phyloP scores from a whole-genome alignment of 2,113 vertebrate species.

The Clarias macrocephalus region DNA sequence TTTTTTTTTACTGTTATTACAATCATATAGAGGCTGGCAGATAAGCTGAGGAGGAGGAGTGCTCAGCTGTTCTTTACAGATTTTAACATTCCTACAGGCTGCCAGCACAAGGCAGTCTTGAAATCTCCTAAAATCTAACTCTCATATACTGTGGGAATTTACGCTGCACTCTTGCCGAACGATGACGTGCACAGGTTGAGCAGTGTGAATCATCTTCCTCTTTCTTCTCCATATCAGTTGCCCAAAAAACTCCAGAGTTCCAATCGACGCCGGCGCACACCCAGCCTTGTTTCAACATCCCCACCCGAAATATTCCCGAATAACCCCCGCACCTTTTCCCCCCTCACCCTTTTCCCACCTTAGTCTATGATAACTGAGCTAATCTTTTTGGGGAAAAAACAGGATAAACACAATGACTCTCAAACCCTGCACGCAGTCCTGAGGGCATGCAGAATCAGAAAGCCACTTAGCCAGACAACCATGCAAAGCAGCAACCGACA shows the following conservation, averaged over 20 bases:
- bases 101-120: background rate
- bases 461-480: slow-evolving; percentile 34
- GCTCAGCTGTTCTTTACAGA: background rate
- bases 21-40: background rate
- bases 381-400: slow-evolving; percentile 16
- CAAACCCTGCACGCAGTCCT: background rate
- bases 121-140: background rate
- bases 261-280: slow-evolving; percentile 38
- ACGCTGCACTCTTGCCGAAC: slow-evolving; percentile 20
- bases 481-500: slow-evolving; percentile 54
- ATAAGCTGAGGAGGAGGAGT: background rate
- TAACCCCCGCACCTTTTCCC: background rate
- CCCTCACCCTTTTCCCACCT: slow-evolving; percentile 11
- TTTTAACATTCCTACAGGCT: background rate
- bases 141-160: background rate
- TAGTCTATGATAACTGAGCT: slow-evolving; percentile 16
- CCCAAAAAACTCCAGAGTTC: slow-evolving; percentile 13
- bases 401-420: background rate
- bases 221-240: slow-evolving; percentile 7
- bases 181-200: slow-evolving; percentile 25
- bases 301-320: slow-evolving; percentile 27
- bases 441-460: background rate
- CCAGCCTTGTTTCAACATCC: slow-evolving; percentile 37
- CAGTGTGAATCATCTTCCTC: background rate
- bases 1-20: background rate